Evolutionary conservation across 23 tunicate genomes (phyloP).

Genomic region (Corella eumyota): DNA sequence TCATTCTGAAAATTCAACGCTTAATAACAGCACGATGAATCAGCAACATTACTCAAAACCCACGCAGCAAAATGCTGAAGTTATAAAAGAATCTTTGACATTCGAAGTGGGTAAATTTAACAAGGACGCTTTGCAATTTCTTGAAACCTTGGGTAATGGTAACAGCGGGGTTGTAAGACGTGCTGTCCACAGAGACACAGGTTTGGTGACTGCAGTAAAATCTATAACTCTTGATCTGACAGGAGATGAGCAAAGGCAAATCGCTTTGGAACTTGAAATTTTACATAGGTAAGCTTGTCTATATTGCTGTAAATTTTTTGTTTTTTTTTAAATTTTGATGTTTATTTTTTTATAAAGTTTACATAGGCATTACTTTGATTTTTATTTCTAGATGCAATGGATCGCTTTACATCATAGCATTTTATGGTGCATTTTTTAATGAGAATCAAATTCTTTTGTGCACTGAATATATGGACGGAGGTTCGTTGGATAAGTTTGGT

Average conservation of each 20-base stretch:
- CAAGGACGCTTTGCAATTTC: slow-evolving; percentile 32
- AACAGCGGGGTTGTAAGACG: slow-evolving; percentile 81
- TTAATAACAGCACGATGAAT: no score
- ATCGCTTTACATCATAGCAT: slow-evolving; percentile 66
- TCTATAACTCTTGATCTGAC: slow-evolving; percentile 76
- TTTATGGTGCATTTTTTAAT: slow-evolving; percentile 84
- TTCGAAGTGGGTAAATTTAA: slow-evolving; percentile 27
- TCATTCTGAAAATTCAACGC: neutral
- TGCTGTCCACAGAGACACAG: slow-evolving; percentile 56
- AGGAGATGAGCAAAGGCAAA: slow-evolving; percentile 79
- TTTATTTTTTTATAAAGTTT: neutral
- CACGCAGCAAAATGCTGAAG: no score
- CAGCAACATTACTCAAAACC: no score
- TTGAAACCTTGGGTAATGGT: slow-evolving; percentile 79
- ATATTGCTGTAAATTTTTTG: neutral
- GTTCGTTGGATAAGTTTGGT: slow-evolving; percentile 71
- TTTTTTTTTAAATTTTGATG: neutral
- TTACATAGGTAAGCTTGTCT: slow-evolving; percentile 19
- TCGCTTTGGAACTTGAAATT: slow-evolving; percentile 59
- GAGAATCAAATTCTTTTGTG: slow-evolving; percentile 76
- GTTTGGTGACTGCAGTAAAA: slow-evolving; percentile 57
- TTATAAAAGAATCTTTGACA: no score
- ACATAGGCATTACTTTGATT: neutral
- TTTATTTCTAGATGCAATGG: slow-evolving; percentile 55
- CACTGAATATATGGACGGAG: slow-evolving; percentile 93